Evolutionary conservation across 2,113 vertebrate genomes (phyloP), one percentile per base, ranked within the genome.

Genomic region (Pedetes capensis): DNA sequence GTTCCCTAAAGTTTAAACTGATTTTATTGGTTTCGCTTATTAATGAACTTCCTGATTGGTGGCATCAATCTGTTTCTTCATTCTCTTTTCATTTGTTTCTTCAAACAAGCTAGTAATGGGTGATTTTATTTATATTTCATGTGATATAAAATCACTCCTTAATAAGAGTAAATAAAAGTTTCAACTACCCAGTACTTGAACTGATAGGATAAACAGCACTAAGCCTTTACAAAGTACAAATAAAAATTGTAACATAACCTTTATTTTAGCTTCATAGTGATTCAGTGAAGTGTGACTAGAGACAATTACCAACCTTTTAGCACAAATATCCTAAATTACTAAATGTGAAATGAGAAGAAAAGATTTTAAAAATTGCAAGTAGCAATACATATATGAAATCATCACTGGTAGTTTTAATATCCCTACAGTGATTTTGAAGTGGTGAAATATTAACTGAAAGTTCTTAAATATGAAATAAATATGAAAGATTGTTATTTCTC

Each of bases 141-240:
- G 13, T 75, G 23, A 55, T 71, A 71, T 55, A 91, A 92, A 3
- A 22, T 23, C 34, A 93, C 23, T 47, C 27, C 20, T 3, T 89
- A 84, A 53, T 87, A 63, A 74, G 92, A 83, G 71, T 75, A 93
- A 95, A 82, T 72, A 93, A 27, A 89, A 37, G 16, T 8, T 92
- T 3, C 22, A 90, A 89, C 94, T 95, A 92, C 3, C 39, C 1
- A 80, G 39, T 39, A 17, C 23, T 90, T 83, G 37, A 59, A 32
- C 4, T 84, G 57, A 84, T 27, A 90, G 16, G 39, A 81, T 90
- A 96, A 96, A 66, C 18, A 93, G 75, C 32, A 59, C 10, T 78
- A 92, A 74, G 76, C n/a, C 8, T 92, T 93, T 81, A 13, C 64
- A 91, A 93, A 93, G n/a, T 63, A 64, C 17, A 74, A 55, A 66